A percentile compares a stretch with the other conserved stretches of the same genome.
Conservation (phyloP, 1,140 invertebrate species). For the Pentalonia nigronervosa region DNA sequence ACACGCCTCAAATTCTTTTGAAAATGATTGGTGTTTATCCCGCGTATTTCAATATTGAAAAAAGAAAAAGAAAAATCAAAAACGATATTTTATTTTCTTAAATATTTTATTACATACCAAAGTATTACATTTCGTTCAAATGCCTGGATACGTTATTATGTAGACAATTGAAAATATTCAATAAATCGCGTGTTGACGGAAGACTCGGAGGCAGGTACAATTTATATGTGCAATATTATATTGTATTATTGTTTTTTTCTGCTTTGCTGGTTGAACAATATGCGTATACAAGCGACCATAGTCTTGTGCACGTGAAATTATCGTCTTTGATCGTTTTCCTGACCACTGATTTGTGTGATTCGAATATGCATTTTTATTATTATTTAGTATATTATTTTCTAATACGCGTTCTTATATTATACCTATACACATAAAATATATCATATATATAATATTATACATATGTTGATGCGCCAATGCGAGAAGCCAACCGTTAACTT, state of each 20-base stretch:
- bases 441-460: not conserved
- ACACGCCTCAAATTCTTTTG: too few relatives aligned
- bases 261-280: not conserved
- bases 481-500: not conserved
- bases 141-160: not conserved
- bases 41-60: not conserved
- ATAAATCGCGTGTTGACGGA: not conserved
- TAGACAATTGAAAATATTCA: conserved; percentile 5
- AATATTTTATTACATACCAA: not conserved
- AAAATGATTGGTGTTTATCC: not conserved
- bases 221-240: not conserved
- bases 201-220: not conserved
- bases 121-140: not conserved
- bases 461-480: not conserved
- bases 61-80: not conserved
- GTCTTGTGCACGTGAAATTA: not conserved
- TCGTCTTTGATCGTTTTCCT: not conserved
- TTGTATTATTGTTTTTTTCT: not conserved
- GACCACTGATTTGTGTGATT: conserved; percentile 7
- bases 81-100: not conserved
- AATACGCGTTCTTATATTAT: not conserved
- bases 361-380: conserved; percentile 1
- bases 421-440: not conserved
- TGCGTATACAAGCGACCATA: not conserved
- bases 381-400: conserved; percentile 13